Evolutionary conservation across 2,888 invertebrate species (phyloP).

Genomic region (Iselma pallidipennis): DNA sequence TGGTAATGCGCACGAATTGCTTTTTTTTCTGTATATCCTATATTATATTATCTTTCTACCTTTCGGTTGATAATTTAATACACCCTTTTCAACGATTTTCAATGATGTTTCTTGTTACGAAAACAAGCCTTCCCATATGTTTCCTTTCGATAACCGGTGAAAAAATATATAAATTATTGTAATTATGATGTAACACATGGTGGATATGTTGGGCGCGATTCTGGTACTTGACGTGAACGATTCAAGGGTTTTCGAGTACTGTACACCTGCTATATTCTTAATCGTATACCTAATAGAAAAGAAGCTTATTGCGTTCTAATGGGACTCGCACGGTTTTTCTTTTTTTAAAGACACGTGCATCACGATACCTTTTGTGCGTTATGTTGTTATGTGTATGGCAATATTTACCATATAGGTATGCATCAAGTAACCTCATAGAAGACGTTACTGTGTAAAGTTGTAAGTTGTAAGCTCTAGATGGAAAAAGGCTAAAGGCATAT

Average conservation of each 20-base stretch:
- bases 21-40: constrained; percentile 18
- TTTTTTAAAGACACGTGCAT: not conserved
- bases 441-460: not conserved
- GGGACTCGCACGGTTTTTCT: not conserved
- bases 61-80: constrained; percentile 39
- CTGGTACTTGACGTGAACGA: constrained; percentile 26
- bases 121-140: constrained; percentile 42
- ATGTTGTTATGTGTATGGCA: too few species aligned
- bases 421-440: not conserved
- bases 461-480: not conserved
- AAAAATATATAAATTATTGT: constrained; percentile 48
- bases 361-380: too few species aligned
- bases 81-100: constrained; percentile 47
- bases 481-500: not conserved
- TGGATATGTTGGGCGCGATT: constrained; percentile 42
- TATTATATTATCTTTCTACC: constrained; percentile 18
- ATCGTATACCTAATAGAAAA: not conserved
- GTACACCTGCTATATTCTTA: constrained; percentile 28
- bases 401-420: not conserved
- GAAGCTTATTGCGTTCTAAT: not conserved
- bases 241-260: not conserved
- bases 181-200: constrained; percentile 55
- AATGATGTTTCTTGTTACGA: constrained; percentile 30
- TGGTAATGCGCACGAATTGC: constrained; percentile 33
- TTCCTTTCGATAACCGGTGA: constrained; percentile 23